phyloP scores from a whole-genome alignment of 2,113 vertebrate genomes.

The Sinocyclocheilus anshuiensis region DNA sequence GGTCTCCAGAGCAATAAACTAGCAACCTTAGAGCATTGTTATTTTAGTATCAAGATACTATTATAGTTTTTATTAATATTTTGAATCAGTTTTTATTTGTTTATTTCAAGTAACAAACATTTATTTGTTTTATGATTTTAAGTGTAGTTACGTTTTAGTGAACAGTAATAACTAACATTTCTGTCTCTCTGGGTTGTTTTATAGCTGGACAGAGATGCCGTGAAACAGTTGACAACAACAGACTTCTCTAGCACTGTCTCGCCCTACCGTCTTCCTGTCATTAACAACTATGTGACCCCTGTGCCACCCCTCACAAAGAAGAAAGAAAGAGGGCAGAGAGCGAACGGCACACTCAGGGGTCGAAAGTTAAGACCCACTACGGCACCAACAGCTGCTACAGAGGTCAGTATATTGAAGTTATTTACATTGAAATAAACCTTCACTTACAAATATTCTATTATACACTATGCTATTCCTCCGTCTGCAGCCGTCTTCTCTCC shows the following conservation, averaged over 20 bases:
- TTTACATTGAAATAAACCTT: not conserved
- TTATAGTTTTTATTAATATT: no score
- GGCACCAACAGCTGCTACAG: constrained; percentile 66
- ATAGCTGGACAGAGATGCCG: constrained; percentile 75
- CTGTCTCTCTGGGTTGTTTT: constrained; percentile 47
- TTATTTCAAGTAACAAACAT: no score
- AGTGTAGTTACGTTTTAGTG: no score
- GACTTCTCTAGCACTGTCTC: constrained; percentile 70
- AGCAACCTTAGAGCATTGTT: not conserved
- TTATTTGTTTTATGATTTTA: no score
- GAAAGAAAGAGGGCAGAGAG: constrained; percentile 61
- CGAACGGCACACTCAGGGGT: constrained; percentile 62
- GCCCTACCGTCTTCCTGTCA: constrained; percentile 79
- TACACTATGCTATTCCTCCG: not conserved
- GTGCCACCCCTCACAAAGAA: constrained; percentile 75
- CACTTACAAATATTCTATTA: not conserved
- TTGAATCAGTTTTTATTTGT: no score
- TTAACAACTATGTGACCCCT: constrained; percentile 75
- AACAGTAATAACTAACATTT: not conserved
- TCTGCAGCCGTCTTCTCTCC: constrained; percentile 53
- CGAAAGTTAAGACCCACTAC: constrained; percentile 78
- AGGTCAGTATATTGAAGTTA: constrained; percentile 62
- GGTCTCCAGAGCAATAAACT: not conserved
- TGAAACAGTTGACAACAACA: constrained; percentile 60
- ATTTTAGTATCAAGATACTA: no score